A percentile compares a stretch with the other conserved stretches of the same genome.
phyloP scores from a whole-genome alignment of 2,113 vertebrate species.

The Microcebus murinus region DNA sequence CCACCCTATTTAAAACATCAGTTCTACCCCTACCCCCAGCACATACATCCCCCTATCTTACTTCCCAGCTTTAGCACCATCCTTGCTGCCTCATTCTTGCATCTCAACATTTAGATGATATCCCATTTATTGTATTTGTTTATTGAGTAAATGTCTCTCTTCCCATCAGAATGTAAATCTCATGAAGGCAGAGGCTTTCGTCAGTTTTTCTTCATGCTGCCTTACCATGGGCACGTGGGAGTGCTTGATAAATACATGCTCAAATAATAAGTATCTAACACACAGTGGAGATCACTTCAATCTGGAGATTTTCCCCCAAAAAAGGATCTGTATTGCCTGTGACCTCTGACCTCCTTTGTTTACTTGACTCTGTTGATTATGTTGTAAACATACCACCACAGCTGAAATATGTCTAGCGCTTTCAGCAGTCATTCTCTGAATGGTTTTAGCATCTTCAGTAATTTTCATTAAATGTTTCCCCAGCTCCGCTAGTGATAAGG shows the following conservation, averaged over 20 bases:
- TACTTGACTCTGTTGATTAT: background rate
- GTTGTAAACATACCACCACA: background rate
- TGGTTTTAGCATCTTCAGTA: background rate
- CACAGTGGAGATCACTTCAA: background rate
- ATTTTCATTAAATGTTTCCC: background rate
- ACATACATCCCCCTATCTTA: background rate
- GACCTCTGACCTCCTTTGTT: background rate
- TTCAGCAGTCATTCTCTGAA: background rate
- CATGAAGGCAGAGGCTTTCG: background rate
- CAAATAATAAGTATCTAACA: background rate
- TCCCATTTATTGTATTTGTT: background rate
- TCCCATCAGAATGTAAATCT: background rate
- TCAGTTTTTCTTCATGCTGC: background rate
- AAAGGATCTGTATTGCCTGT: background rate
- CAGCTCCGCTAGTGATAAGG: background rate
- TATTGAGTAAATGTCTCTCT: background rate
- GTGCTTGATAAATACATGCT: rapidly evolving
- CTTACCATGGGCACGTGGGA: background rate
- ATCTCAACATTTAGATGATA: background rate
- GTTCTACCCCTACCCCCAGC: background rate
- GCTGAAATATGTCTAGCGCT: background rate
- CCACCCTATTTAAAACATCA: background rate
- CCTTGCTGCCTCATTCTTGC: background rate
- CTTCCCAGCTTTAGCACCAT: background rate
- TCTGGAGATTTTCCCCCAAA: background rate